A percentile compares a stretch with the other conserved stretches of the same genome.
Evolutionary conservation across 2,888 invertebrate genomes (phyloP).

Genomic region (Podabrus alpinus): DNA sequence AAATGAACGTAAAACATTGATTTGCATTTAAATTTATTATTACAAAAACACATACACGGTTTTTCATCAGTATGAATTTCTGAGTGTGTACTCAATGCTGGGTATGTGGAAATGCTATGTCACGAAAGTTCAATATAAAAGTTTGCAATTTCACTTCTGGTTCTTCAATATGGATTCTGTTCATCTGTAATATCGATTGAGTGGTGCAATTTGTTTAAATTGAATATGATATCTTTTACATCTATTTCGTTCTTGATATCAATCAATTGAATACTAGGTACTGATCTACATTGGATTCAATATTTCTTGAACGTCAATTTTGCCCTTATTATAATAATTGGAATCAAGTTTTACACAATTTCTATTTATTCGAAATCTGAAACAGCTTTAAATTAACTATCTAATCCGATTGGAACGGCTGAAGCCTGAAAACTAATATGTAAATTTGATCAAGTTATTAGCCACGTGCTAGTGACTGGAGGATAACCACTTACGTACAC

Average conservation of each 20-base stretch:
- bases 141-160: neutral
- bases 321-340: neutral
- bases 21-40: neutral
- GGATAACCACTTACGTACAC: neutral
- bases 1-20: neutral
- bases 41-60: neutral
- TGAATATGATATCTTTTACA: neutral
- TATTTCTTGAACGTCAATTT: neutral
- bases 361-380: neutral
- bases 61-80: neutral
- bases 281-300: neutral
- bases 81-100: too few species aligned
- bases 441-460: neutral
- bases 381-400: neutral
- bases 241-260: neutral
- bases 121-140: neutral
- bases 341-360: neutral
- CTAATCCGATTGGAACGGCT: neutral
- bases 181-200: neutral
- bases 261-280: neutral
- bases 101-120: too few species aligned
- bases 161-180: neutral
- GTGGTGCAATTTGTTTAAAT: neutral
- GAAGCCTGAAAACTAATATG: neutral
- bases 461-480: neutral